Conservation (phyloP, 2,888 invertebrate genomes). For the Ellobium chinense region DNA sequence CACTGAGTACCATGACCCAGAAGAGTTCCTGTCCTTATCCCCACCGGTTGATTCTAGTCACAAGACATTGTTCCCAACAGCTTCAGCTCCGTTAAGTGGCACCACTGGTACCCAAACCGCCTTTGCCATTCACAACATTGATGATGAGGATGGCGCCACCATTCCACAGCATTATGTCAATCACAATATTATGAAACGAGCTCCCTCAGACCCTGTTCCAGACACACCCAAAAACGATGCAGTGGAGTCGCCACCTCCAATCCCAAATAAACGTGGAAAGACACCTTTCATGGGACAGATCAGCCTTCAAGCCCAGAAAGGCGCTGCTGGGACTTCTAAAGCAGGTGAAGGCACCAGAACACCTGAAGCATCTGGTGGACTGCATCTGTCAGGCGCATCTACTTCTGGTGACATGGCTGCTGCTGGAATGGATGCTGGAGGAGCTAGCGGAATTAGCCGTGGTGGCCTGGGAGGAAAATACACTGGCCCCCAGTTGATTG, state of each 20-base stretch:
- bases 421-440: conserved; percentile 26
- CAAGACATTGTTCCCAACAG: conserved; percentile 45
- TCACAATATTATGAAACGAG: conserved; percentile 34
- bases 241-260: conserved; percentile 31
- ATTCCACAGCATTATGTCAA: conserved; percentile 41
- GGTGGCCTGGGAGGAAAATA: conserved; percentile 7
- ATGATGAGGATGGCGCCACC: not conserved
- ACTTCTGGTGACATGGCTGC: conserved; percentile 15
- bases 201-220: conserved; percentile 39
- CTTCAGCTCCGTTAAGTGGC: conserved; percentile 3
- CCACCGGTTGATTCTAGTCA: conserved; percentile 49
- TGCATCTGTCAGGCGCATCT: not conserved
- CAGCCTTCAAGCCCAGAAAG: conserved; percentile 32
- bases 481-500: conserved; percentile 13
- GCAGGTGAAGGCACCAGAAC: not conserved
- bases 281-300: conserved; percentile 48
- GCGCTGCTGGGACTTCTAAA: not conserved
- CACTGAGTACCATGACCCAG: conserved; percentile 72
- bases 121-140: conserved; percentile 12
- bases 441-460: conserved; percentile 20
- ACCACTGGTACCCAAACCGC: conserved; percentile 15
- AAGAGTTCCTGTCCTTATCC: conserved; percentile 59
- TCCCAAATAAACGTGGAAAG: conserved; percentile 45
- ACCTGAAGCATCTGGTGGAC: not conserved
- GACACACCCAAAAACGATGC: conserved; percentile 21